Conservation (phyloP, 2,113 vertebrate genomes). For the Lamprologus lemairii region DNA sequence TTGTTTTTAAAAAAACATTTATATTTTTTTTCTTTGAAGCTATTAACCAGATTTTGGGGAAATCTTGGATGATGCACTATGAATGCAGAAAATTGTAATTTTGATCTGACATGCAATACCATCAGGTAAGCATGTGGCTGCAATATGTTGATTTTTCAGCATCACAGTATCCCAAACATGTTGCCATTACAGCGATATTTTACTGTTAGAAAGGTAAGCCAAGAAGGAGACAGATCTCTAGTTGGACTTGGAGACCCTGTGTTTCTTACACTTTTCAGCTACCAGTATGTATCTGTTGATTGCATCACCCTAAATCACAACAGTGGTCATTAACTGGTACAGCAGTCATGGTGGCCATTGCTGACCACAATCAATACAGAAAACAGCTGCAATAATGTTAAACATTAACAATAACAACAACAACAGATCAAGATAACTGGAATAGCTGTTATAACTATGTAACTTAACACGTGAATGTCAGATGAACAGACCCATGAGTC, state of each 20-base stretch:
- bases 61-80: neutral
- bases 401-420: neutral
- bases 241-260: neutral
- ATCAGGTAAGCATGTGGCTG: neutral
- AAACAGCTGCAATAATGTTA: neutral
- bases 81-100: neutral
- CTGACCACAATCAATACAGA: neutral
- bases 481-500: neutral
- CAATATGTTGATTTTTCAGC: neutral
- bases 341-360: neutral
- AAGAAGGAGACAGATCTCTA: neutral
- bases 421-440: neutral
- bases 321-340: neutral
- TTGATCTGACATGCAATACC: rapidly evolving
- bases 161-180: neutral
- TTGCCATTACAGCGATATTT: neutral
- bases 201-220: neutral
- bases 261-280: neutral
- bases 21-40: neutral
- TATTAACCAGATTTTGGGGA: neutral
- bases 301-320: neutral
- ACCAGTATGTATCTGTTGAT: neutral
- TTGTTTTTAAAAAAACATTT: neutral
- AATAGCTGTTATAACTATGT: neutral
- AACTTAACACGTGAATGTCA: rapidly evolving